Conservation (phyloP, 2,888 invertebrate species). For the Epinotia demarniana region DNA sequence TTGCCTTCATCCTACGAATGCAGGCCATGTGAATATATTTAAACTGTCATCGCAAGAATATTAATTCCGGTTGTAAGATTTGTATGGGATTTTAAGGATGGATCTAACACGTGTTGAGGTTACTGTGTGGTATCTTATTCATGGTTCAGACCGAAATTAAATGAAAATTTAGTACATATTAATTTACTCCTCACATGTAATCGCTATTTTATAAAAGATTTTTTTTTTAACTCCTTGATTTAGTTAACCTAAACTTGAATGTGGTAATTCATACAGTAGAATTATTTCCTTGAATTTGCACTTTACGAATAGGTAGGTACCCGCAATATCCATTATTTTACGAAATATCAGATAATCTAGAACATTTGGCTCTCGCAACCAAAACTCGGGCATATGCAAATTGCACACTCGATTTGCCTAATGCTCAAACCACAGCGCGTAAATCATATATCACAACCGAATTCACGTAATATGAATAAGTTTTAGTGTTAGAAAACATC, state of each 20-base stretch:
- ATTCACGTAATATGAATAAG: conserved; percentile 9
- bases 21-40: conserved; percentile 69
- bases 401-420: conserved; percentile 52
- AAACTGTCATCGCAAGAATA: conserved; percentile 63
- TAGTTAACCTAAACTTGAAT: too few species aligned
- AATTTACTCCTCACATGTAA: background rate
- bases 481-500: conserved; percentile 36
- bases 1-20: conserved; percentile 62
- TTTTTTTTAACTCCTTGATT: too few species aligned
- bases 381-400: conserved; percentile 42
- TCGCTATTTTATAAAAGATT: too few species aligned
- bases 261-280: too few species aligned
- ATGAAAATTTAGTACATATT: background rate
- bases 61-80: conserved; percentile 60
- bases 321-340: background rate
- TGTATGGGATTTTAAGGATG: conserved; percentile 59
- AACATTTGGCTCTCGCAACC: conserved; percentile 43
- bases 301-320: background rate
- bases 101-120: conserved; percentile 30
- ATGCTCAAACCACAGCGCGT: conserved; percentile 51
- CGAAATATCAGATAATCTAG: conserved; percentile 42
- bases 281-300: background rate
- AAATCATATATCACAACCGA: conserved; percentile 33
- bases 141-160: background rate
- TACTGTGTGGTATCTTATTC: conserved; percentile 1